Base-by-base conservation (phyloP, 2,888 invertebrate genomes). In the Dorcus parallelipipedus region DNA sequence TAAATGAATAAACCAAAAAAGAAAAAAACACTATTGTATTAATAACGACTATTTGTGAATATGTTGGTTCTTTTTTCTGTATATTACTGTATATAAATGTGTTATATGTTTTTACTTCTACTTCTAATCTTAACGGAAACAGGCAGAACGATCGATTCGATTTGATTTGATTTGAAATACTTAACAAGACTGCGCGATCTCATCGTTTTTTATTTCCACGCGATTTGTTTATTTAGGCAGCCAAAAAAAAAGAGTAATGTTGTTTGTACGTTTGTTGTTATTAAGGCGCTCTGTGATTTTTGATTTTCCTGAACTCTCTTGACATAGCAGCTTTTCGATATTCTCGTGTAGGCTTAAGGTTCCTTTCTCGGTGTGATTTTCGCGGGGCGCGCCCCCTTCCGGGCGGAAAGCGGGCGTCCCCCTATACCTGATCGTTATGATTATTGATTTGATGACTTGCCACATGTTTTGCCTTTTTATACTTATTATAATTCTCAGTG, bases 41-140 rank as follows among this genome's bases (percentile, higher is more conserved):
- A 33, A 33, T 4, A 4, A 33, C 26, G 50, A 51, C 50, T 48
- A 54, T 49, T 58, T 58, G 54, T 58, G 58, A 58, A 58, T 58
- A 54, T 53, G 54, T 54, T 58, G 54, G 9, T 45, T 9, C 10
- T 20, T 45, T 6, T 48, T 57, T 56, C 50, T 58, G 58, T 58
- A 58, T 54, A 58, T 58, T 58, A 54, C 23, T 58, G 58, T 58
- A 58, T 38, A 58, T 58, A 58, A 49, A 53, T 54, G 50, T 58
- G 53, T 58, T 58, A 53, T 49, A 53, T 47, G 45, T 45, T 10
- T 10, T 45, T 1, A 17, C 17, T 45, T 45, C 20, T 14, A 3
- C 23, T 10, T 20, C 14, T 17, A 45, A 45, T 41, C 41, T 41
- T 41, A 41, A 42, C 10, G 42, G 43, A 17, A 33, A 9, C 17